phyloP scores from a whole-genome alignment of 2,888 invertebrate genomes.

The Polydrusus pterygomalis region DNA sequence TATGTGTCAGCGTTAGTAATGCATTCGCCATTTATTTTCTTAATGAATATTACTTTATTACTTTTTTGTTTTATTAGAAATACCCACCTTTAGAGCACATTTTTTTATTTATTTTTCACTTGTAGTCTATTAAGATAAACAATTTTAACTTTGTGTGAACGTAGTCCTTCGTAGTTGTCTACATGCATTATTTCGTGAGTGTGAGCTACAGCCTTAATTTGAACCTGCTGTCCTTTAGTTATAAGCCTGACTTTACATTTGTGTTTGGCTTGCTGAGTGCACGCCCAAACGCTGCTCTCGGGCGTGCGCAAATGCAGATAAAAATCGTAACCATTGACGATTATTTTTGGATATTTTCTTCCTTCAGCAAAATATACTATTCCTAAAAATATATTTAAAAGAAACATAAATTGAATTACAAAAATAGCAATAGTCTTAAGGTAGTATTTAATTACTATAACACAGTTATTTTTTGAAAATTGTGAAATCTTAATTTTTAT shows the following conservation, averaged over 20 bases:
- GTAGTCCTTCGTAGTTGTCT: slow-evolving; percentile 32
- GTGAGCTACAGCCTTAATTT: slow-evolving; percentile 39
- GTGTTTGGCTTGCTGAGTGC: slow-evolving; percentile 38
- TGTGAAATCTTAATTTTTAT: too few species aligned
- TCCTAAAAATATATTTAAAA: slow-evolving; percentile 55
- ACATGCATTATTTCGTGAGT: slow-evolving; percentile 37
- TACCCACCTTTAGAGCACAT: too few species aligned
- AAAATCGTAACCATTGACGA: slow-evolving; percentile 59
- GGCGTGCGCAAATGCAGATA: slow-evolving; percentile 55
- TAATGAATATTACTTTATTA: too few species aligned
- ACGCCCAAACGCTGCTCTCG: slow-evolving; percentile 44
- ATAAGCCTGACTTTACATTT: slow-evolving; percentile 45
- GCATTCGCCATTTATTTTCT: too few species aligned
- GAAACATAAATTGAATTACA: too few species aligned
- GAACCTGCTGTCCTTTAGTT: slow-evolving; percentile 31
- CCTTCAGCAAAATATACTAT: slow-evolving; percentile 60
- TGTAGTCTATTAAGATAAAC: slow-evolving; percentile 28
- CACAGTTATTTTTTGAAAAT: too few species aligned
- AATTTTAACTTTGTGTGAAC: slow-evolving; percentile 33
- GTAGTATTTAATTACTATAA: too few species aligned
- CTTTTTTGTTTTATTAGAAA: too few species aligned
- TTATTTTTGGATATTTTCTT: slow-evolving; percentile 60
- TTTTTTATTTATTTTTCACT: slow-evolving; percentile 18
- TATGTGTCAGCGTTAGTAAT: too few species aligned
- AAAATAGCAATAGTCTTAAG: too few species aligned